Percentiles rank a stretch among this genome's conserved stretches.
Conservation (phyloP, 2,113 vertebrate genomes). For the Plecturocebus donacophilus region DNA sequence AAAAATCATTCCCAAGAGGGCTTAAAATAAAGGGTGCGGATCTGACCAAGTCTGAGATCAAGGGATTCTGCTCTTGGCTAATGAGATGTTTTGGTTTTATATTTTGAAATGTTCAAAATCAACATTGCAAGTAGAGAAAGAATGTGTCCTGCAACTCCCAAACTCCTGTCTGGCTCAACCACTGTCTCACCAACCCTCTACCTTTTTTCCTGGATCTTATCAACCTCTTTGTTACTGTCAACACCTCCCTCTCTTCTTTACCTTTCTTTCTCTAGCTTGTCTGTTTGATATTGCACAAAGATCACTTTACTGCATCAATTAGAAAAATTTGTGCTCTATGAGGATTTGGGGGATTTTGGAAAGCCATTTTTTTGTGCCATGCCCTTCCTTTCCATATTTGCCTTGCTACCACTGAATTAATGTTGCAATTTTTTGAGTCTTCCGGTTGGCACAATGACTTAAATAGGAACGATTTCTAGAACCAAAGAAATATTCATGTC, state of each 20-base stretch:
- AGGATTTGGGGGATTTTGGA: background rate
- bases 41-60: slow-evolving; percentile 64
- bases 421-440: background rate
- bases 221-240: background rate
- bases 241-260: background rate
- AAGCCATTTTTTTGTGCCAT: too few relatives aligned
- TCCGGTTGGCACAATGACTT: background rate
- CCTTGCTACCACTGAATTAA: background rate
- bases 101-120: slow-evolving; percentile 71
- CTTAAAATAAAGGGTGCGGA: slow-evolving; percentile 71
- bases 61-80: slow-evolving; percentile 65
- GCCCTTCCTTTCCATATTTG: background rate
- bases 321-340: background rate
- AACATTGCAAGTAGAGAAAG: slow-evolving; percentile 59
- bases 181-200: background rate
- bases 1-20: slow-evolving; percentile 55
- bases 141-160: slow-evolving; percentile 1
- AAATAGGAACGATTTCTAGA: background rate
- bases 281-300: background rate
- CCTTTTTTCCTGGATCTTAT: background rate
- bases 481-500: background rate
- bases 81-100: slow-evolving; percentile 76
- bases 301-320: background rate
- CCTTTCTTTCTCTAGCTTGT: background rate
- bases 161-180: background rate